phyloP scores from a whole-genome alignment of 2,113 vertebrate genomes.

The Cnemophilus loriae region DNA sequence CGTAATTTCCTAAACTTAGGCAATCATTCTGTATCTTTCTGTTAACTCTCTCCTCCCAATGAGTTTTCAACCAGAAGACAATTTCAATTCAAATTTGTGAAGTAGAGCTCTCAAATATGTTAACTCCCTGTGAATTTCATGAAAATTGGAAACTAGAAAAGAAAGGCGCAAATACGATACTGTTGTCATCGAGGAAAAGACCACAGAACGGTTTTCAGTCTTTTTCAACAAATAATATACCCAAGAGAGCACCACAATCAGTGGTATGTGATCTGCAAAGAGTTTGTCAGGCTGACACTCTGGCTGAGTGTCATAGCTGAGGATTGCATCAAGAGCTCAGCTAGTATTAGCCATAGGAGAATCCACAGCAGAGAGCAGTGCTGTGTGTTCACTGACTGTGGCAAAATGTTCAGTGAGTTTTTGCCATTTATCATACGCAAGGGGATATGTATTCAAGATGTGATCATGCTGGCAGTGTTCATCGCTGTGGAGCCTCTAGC shows the following conservation, averaged over 20 bases:
- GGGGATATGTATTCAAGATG: not conserved
- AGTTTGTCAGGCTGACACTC: not conserved
- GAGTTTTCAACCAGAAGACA: not conserved
- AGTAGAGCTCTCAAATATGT: not conserved
- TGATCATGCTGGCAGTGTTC: not conserved
- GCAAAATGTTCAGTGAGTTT: not conserved
- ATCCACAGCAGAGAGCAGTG: not conserved
- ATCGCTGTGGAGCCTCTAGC: not conserved
- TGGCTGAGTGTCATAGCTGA: accelerated
- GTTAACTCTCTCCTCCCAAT: not conserved
- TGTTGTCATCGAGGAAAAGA: not conserved
- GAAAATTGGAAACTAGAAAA: not conserved
- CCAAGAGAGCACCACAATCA: not conserved
- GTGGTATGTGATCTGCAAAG: not conserved
- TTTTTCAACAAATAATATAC: not conserved
- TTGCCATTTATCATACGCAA: not conserved
- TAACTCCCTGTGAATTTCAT: not conserved
- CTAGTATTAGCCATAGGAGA: not conserved
- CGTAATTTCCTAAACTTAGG: not conserved
- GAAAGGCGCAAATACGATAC: not conserved
- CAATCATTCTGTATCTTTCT: not conserved
- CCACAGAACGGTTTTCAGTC: not conserved
- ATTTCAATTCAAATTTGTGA: not conserved
- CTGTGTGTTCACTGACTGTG: not conserved
- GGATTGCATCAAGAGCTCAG: not conserved